Percentiles rank a stretch among this genome's conserved stretches.
Evolutionary conservation across 2,113 vertebrate species (phyloP).

Genomic region (Coreoperca whiteheadi): DNA sequence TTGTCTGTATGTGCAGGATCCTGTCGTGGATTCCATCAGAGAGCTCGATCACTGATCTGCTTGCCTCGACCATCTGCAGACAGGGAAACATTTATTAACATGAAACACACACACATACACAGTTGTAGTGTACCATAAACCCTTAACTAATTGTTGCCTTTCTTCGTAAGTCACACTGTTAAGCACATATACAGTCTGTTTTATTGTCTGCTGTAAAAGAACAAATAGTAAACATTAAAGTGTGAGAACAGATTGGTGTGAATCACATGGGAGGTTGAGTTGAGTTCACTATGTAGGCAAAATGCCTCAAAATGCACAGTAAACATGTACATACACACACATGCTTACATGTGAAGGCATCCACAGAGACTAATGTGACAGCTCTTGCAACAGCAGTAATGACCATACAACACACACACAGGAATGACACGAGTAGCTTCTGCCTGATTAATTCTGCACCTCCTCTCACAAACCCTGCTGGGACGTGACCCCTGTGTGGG

Average conservation of each 20-base stretch:
- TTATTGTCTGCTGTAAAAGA: background rate
- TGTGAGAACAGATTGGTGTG: background rate
- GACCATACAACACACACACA: background rate
- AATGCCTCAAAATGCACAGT: background rate
- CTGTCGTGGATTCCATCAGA: constrained; percentile 88
- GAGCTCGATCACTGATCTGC: constrained; percentile 89
- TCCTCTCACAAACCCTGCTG: constrained; percentile 44
- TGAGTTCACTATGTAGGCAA: background rate
- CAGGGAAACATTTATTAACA: constrained; percentile 30
- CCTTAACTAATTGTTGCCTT: background rate
- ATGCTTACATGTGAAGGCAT: background rate
- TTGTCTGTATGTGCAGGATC: constrained; percentile 91
- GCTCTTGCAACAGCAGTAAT: constrained; percentile 1
- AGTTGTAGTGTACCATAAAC: background rate
- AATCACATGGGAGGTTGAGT: background rate
- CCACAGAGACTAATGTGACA: constrained; percentile 17
- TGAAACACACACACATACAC: constrained; percentile 20
- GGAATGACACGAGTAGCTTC: constrained; percentile 22
- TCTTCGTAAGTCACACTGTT: constrained; percentile 4
- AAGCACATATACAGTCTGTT: background rate
- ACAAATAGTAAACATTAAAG: background rate
- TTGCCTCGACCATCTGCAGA: constrained; percentile 93
- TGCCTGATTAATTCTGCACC: constrained; percentile 63
- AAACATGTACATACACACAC: background rate
- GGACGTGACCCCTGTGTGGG: constrained; percentile 37